Evolutionary conservation across 2,888 invertebrate genomes (phyloP), one percentile per base, ranked within the genome.

Genomic region (Morpho deidamia): DNA sequence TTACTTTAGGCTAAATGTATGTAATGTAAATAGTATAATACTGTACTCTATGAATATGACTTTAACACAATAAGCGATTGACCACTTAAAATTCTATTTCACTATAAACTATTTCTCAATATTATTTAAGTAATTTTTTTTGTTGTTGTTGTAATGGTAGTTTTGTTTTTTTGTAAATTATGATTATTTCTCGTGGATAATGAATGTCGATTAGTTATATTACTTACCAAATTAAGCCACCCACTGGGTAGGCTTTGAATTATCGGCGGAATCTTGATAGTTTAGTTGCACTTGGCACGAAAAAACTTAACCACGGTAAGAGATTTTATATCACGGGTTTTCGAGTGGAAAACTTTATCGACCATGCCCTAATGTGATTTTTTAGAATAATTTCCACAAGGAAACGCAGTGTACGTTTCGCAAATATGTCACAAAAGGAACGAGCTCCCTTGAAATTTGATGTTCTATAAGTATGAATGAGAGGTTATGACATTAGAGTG

Each of bases 201-300:
- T 45, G 44, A 44, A 49, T 44, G 44, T 53, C 54, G 51, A 59
- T 54, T 45, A 51, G 46, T 40, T 49, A 44, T 49, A 44, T 44
- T 54, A 83, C 91, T 91, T 81, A 93, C 93, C 93, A 92, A 91
- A 89, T 87, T 91, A 90, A 92, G 94, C 94, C 94, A 94, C 94
- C 94, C 94, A 92, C 91, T 92, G 94, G 94, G 94, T 92, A 92
- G 94, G 93, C 92, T 92, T 91, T 90, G 91, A 91, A 90, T 93
- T 94, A 92, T 92, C 91, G 94, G 92, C 94, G 94, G 94, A 94
- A 94, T 94, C 93, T 92, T 94, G 94, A 91, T 92, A 91, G 93
- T 91, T 93, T 93, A 90, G 75, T 86, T 77, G 86, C 90, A 90
- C 90, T 88, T 83, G 83, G 86, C 86, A 86, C 85, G 78, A 82